Evolutionary conservation across 2,797 vertebrate species (phyloP).

Genomic region (Tinamus major): DNA sequence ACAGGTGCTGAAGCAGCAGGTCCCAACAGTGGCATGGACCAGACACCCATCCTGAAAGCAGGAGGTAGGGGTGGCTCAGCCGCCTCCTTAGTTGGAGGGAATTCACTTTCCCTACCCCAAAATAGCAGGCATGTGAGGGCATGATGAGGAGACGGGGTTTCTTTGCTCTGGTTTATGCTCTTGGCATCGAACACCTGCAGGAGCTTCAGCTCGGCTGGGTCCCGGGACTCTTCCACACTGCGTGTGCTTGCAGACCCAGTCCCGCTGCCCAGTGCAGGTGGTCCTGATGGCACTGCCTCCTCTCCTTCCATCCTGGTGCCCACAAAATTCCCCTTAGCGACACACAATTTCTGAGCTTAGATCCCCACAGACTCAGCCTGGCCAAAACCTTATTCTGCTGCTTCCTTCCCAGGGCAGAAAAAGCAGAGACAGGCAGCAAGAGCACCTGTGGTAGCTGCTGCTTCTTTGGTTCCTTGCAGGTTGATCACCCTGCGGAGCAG

Average conservation of each 20-base stretch:
- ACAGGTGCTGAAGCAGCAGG: too few relatives aligned
- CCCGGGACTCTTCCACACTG: background rate
- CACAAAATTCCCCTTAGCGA: background rate
- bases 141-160: background rate
- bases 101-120: background rate
- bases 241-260: fast-evolving
- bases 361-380: background rate
- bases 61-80: too few relatives aligned
- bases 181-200: fast-evolving
- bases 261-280: background rate
- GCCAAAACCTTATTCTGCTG: fast-evolving
- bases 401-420: background rate
- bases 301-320: background rate
- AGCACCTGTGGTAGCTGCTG: background rate
- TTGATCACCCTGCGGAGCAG: fast-evolving
- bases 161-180: background rate
- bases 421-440: background rate
- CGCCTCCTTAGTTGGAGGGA: too few relatives aligned
- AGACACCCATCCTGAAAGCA: too few relatives aligned
- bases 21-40: too few relatives aligned
- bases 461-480: background rate
- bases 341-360: background rate
- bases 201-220: background rate
- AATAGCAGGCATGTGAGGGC: background rate
- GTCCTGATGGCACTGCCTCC: background rate